Percentiles rank a stretch among this genome's conserved stretches.
Evolutionary conservation across 2,797 vertebrate species (phyloP).

Genomic region (Setipinna tenuifilis): DNA sequence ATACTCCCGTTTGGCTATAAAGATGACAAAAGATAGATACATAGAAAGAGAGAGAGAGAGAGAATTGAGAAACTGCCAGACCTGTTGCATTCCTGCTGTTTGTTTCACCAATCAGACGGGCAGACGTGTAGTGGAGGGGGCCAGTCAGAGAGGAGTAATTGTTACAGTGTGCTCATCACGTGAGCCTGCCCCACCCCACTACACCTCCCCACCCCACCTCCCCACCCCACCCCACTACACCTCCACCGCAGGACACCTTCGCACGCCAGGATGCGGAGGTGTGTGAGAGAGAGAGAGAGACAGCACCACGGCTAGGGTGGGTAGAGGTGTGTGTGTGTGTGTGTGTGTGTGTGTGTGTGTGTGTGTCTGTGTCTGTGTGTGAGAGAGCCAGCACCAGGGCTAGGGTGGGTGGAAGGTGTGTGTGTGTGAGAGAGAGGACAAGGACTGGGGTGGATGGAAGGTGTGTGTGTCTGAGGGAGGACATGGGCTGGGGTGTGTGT

Average conservation of each 20-base stretch:
- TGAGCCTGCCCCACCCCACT: conserved; percentile 68
- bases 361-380: neutral
- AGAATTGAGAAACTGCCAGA: neutral
- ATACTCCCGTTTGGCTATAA: neutral
- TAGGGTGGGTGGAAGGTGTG: no score
- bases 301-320: no score
- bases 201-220: conserved; percentile 35
- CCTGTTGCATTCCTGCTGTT: conserved; percentile 45
- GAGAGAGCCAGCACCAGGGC: no score
- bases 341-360: neutral
- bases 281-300: conserved; percentile 55
- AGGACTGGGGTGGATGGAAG: neutral
- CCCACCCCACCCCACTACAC: conserved; percentile 68
- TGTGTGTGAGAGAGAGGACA: neutral
- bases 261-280: conserved; percentile 66
- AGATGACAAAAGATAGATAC: neutral
- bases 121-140: conserved; percentile 65
- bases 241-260: conserved; percentile 69
- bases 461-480: no score
- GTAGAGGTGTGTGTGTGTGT: conserved; percentile 44
- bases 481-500: neutral
- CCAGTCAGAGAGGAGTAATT: conserved; percentile 68
- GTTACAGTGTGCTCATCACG: conserved; percentile 65
- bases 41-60: neutral
- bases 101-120: conserved; percentile 47